Base-by-base conservation (phyloP, 1,140 invertebrate species). In the Amphibalanus amphitrite region DNA sequence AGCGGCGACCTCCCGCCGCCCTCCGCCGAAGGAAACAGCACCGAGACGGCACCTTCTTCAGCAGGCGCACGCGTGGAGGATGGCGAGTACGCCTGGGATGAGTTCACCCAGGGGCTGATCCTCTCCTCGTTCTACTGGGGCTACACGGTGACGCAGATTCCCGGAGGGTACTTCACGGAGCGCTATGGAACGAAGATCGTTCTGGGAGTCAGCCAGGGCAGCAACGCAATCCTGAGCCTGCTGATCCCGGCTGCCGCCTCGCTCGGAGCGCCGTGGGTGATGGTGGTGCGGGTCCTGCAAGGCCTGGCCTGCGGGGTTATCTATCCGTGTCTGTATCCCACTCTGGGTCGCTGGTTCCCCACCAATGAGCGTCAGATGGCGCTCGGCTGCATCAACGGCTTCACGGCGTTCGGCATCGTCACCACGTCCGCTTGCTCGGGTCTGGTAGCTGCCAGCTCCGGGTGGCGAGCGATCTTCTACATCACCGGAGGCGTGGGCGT, bases 391-490 rank as follows among this genome's bases (percentile, higher is more conserved):
- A 59, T 59, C 47, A 59, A 59, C 47, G 47, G 47, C 47, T 59
- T 59, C 47, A 59, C 47, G 47, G 47, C 47, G 47, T 59, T 59
- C 47, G 47, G 47, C 6, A 59, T 59, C 47, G 47, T 59, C 47
- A 67, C 65, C n/a, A 28, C 79, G 80, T 25, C 82, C 80, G 23
- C 77, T 79, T 59, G 6, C 47, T 73, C 75, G 84, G 13, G 89
- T 89, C 0, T 85, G 86, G 72, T 70, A 72, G 26, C 40, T 78
- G 15, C 77, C 64, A 67, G 26, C 8, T 6, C 4, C n/a, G 87
- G 87, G 8, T 93, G 91, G 91, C 85, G 87, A 69, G 83, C 86
- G 69, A 87, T 89, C 0, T 93, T 92, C 78, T 87, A 91, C 75
- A 77, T 85, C 3, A 86, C 85, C 15, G 88, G 87, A 25, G 73